phyloP scores from a whole-genome alignment of 2,797 vertebrate genomes.

The Echeneis naucrates region DNA sequence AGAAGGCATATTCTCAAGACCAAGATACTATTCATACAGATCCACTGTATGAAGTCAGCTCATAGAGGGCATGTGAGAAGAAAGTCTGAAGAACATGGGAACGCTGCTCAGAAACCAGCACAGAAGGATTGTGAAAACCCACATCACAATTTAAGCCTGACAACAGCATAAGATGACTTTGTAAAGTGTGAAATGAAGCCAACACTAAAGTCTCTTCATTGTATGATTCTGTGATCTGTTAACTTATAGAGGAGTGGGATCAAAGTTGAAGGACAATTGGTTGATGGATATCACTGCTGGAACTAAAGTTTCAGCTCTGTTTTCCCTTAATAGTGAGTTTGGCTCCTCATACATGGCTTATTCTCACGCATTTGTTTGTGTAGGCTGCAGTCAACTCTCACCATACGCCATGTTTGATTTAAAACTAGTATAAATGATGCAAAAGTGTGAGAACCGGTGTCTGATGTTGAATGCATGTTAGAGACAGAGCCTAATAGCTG shows the following conservation, averaged over 20 bases:
- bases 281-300: background rate
- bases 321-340: background rate
- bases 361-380: background rate
- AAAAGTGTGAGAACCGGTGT: background rate
- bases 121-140: background rate
- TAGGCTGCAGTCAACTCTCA: background rate
- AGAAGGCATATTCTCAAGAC: background rate
- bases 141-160: background rate
- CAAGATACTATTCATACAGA: background rate
- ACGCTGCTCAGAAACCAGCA: background rate
- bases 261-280: background rate
- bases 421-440: slow-evolving; percentile 2
- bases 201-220: background rate
- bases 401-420: background rate
- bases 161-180: background rate
- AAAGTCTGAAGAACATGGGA: no score
- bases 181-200: background rate
- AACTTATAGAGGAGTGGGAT: background rate
- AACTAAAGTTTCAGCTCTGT: background rate
- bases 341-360: background rate
- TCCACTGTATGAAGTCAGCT: background rate
- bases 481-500: background rate
- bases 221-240: background rate
- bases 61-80: background rate
- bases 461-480: slow-evolving; percentile 1